Conservation (phyloP, 2,797 vertebrate genomes). For the Acestrorhynchus altus region DNA sequence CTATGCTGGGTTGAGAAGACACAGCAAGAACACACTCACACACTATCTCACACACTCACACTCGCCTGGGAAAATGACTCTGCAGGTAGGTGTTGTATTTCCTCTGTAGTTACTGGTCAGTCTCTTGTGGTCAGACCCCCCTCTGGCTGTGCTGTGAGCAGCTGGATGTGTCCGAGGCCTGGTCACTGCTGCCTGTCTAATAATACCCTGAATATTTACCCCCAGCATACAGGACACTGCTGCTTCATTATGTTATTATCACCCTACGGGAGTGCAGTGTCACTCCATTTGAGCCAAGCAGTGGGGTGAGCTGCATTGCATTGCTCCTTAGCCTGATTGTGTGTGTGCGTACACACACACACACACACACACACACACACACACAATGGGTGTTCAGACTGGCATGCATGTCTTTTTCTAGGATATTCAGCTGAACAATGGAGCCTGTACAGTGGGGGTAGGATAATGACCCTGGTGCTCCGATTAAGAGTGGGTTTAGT, state of each 20-base stretch:
- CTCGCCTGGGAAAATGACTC: constrained; percentile 65
- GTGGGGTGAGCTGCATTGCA: not conserved
- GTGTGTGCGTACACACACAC: too few relatives aligned
- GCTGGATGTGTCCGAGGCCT: not conserved
- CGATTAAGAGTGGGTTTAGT: constrained; percentile 20
- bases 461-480: not conserved
- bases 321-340: not conserved
- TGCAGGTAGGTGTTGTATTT: constrained; percentile 66
- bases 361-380: not conserved
- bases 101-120: not conserved
- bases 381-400: not conserved
- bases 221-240: too few relatives aligned
- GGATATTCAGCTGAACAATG: constrained; percentile 28
- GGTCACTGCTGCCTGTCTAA: too few relatives aligned
- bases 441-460: not conserved
- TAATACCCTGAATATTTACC: too few relatives aligned
- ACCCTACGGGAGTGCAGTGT: not conserved
- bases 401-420: constrained; percentile 2
- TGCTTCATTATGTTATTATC: not conserved
- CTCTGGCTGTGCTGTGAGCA: not conserved
- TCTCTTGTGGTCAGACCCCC: not conserved
- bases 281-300: too few relatives aligned
- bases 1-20: constrained; percentile 9
- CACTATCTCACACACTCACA: not conserved
- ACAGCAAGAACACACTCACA: not conserved